Conservation (phyloP, 1,140 invertebrate genomes). For the Drosophila pachea region DNA sequence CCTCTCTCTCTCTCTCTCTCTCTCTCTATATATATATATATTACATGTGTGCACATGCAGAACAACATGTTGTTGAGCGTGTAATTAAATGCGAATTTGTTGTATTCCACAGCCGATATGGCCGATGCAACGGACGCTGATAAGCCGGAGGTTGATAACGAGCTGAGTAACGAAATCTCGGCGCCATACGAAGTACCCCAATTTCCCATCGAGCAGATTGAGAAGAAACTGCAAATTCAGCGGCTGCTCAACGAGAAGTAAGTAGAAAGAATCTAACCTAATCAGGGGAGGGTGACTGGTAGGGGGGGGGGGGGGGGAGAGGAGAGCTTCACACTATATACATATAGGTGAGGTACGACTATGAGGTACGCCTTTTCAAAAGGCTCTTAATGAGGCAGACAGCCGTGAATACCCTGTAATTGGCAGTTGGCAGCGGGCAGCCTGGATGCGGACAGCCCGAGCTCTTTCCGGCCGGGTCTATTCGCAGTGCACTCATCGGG, state of each 20-base stretch:
- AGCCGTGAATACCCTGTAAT: slow-evolving; percentile 8
- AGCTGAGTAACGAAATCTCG: slow-evolving; percentile 90
- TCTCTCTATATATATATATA: neutral
- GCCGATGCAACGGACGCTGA: slow-evolving; percentile 53
- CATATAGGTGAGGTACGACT: no score
- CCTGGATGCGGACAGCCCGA: no score
- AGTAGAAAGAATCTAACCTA: slow-evolving; percentile 78
- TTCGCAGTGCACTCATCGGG: neutral
- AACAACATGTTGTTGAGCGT: slow-evolving; percentile 1
- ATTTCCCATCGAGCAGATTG: slow-evolving; percentile 97
- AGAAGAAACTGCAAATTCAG: slow-evolving; percentile 94
- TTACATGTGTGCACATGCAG: neutral
- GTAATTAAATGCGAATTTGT: slow-evolving; percentile 32
- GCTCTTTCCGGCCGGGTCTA: neutral
- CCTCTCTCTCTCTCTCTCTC: no score
- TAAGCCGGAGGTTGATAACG: slow-evolving; percentile 59
- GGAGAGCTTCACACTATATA: no score
- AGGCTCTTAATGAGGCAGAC: slow-evolving; percentile 48
- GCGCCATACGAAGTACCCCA: slow-evolving; percentile 97
- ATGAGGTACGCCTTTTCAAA: no score
- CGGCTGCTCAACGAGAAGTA: slow-evolving; percentile 93
- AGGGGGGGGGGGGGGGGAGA: no score
- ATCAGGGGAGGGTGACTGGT: no score
- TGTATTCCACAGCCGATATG: slow-evolving; percentile 49
- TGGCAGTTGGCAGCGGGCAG: neutral